These are phyloP conservation scores for Amblyteles armatorius DNA, from an alignment of 2,888 invertebrate species.

Conservation along the genomic window DNA sequence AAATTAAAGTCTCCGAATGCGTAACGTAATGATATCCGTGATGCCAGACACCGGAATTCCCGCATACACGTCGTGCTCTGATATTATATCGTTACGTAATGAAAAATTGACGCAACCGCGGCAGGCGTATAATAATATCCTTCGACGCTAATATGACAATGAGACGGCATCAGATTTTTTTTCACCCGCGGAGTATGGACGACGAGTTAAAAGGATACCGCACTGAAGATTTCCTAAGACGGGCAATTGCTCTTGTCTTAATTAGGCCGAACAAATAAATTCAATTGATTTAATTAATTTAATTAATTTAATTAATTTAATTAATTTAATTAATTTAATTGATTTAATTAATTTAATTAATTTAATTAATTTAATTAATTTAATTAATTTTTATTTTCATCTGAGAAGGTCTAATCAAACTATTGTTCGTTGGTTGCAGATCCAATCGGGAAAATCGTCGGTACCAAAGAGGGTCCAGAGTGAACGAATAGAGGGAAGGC, in stretches of 20 bases:
- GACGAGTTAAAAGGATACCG: neutral
- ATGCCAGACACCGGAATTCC: slow-evolving; percentile 18
- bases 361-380: too few species aligned
- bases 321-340: too few species aligned
- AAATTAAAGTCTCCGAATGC: slow-evolving; percentile 4
- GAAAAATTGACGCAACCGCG: slow-evolving; percentile 26
- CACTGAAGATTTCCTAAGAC: neutral
- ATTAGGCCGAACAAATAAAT: too few species aligned
- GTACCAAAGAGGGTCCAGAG: neutral
- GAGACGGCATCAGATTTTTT: slow-evolving; percentile 34
- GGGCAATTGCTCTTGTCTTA: too few species aligned
- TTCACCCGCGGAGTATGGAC: neutral
- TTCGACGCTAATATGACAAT: slow-evolving; percentile 47
- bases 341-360: too few species aligned
- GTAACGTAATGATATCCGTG: slow-evolving; percentile 1
- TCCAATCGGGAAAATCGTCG: slow-evolving; percentile 8
- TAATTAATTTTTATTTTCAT: too few species aligned
- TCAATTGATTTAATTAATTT: too few species aligned
- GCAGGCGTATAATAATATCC: slow-evolving; percentile 34
- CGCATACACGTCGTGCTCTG: slow-evolving; percentile 4
- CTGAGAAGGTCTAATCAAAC: neutral
- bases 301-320: too few species aligned
- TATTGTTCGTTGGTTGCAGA: slow-evolving; percentile 30
- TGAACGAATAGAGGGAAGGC: slow-evolving; percentile 8
- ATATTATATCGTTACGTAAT: slow-evolving; percentile 53